These are phyloP conservation scores for Acleris holmiana DNA, from an alignment of 2,888 invertebrate species.

Conservation along the genomic window DNA sequence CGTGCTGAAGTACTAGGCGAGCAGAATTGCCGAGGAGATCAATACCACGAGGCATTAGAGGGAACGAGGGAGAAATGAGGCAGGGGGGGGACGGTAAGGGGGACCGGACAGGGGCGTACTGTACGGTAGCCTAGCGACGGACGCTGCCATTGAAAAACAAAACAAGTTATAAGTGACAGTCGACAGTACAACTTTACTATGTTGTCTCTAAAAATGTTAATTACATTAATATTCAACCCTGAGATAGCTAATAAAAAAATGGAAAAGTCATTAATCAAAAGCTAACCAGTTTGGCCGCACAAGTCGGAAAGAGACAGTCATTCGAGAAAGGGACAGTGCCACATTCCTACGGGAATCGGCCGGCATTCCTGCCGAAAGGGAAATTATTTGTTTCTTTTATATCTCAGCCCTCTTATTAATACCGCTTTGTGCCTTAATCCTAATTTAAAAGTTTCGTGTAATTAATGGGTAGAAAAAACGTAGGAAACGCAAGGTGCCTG, in stretches of 20 bases:
- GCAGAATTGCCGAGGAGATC: slow-evolving; percentile 48
- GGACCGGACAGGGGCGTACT: background rate
- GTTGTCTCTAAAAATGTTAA: slow-evolving; percentile 51
- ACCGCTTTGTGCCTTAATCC: slow-evolving; percentile 60
- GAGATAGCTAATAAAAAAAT: slow-evolving; percentile 53
- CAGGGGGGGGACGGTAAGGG: slow-evolving; percentile 14
- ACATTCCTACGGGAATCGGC: slow-evolving; percentile 67
- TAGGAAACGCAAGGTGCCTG: slow-evolving; percentile 50
- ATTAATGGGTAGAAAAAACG: slow-evolving; percentile 51
- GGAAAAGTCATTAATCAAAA: slow-evolving; percentile 68
- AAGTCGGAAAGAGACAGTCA: slow-evolving; percentile 49
- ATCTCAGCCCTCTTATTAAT: slow-evolving; percentile 51
- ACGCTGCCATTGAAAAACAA: slow-evolving; percentile 9
- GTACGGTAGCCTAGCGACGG: slow-evolving; percentile 1
- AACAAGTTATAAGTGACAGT: background rate
- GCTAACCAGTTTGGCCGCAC: slow-evolving; percentile 64
- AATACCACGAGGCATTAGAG: slow-evolving; percentile 9
- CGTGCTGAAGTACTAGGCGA: slow-evolving; percentile 58
- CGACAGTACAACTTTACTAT: slow-evolving; percentile 29
- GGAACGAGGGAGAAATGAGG: slow-evolving; percentile 12
- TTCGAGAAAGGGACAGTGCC: slow-evolving; percentile 64
- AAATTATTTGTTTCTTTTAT: slow-evolving; percentile 63
- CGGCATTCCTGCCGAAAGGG: slow-evolving; percentile 69
- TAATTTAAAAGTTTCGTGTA: slow-evolving; percentile 52
- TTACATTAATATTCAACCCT: slow-evolving; percentile 61